Percentiles rank a stretch among this genome's conserved stretches.
These are phyloP conservation scores for Ctenopoma kingsleyae DNA, from an alignment of 2,797 vertebrate genomes.

Conservation along the genomic window DNA sequence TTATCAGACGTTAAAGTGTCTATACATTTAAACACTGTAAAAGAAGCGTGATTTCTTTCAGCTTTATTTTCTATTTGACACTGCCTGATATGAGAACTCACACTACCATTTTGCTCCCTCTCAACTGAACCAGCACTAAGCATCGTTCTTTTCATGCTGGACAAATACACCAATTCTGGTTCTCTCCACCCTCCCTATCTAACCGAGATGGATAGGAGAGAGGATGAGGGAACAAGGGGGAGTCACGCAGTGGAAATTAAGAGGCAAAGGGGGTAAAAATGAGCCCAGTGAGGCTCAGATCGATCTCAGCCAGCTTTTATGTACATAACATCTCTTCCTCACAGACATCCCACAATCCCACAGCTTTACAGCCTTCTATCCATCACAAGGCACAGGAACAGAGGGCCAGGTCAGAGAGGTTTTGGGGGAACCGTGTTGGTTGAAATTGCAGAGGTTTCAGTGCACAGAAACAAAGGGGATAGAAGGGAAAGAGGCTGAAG, in stretches of 20 bases:
- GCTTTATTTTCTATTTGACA: slow-evolving; percentile 46
- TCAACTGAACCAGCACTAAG: slow-evolving; percentile 3
- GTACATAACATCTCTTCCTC: slow-evolving; percentile 42
- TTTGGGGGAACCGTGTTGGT: background rate
- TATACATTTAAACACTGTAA: slow-evolving; percentile 25
- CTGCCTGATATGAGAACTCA: slow-evolving; percentile 33
- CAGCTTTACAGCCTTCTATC: slow-evolving; percentile 39
- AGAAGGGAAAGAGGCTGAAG: slow-evolving; percentile 11
- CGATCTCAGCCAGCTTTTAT: slow-evolving; percentile 50
- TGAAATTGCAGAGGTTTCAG: slow-evolving; percentile 30
- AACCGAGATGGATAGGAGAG: slow-evolving; percentile 34
- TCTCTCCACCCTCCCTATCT: slow-evolving; percentile 26
- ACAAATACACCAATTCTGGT: slow-evolving; percentile 41
- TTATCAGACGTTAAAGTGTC: slow-evolving; percentile 18
- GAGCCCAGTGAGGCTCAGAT: slow-evolving; percentile 19
- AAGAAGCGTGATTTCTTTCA: slow-evolving; percentile 44
- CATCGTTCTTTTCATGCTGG: slow-evolving; percentile 31
- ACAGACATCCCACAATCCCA: slow-evolving; percentile 42
- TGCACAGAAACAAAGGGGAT: slow-evolving; percentile 26
- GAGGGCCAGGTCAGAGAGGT: slow-evolving; percentile 22
- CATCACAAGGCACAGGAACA: slow-evolving; percentile 17
- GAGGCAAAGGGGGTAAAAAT: slow-evolving; percentile 49
- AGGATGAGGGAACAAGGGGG: slow-evolving; percentile 11
- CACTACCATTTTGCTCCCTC: slow-evolving; percentile 23
- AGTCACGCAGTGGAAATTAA: slow-evolving; percentile 51